Evolutionary conservation across 2,888 invertebrate species (phyloP).

Genomic region (Diarsia dahlii): DNA sequence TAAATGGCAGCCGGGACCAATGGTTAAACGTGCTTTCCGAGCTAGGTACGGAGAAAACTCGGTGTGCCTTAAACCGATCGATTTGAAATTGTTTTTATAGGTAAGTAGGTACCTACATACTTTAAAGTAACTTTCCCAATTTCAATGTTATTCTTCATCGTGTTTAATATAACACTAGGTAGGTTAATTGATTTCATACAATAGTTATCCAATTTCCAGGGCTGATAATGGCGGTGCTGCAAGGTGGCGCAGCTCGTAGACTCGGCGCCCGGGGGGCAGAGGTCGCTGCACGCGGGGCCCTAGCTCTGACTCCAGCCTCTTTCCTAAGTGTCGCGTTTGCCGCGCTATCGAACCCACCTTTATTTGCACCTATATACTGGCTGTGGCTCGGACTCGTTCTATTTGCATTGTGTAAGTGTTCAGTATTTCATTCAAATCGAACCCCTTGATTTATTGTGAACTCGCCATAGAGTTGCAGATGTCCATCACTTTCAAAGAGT

Average conservation of each 20-base stretch:
- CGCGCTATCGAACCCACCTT: constrained; percentile 76
- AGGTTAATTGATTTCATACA: background rate
- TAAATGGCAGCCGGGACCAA: too few species aligned
- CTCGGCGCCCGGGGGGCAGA: constrained; percentile 93
- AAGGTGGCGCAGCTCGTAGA: constrained; percentile 96
- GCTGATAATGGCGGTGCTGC: constrained; percentile 96
- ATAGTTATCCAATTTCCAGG: constrained; percentile 73
- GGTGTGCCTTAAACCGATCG: too few species aligned
- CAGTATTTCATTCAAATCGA: background rate
- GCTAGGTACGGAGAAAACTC: too few species aligned
- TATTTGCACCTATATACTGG: constrained; percentile 85
- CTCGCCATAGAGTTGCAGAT: background rate
- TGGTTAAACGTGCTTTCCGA: too few species aligned
- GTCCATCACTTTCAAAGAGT: background rate
- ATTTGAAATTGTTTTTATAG: background rate
- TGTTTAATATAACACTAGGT: background rate
- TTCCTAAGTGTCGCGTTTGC: constrained; percentile 96
- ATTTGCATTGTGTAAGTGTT: constrained; percentile 96
- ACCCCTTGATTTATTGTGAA: background rate
- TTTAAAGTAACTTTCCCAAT: background rate
- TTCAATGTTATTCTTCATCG: background rate
- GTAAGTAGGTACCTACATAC: background rate
- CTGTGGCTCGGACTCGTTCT: constrained; percentile 96
- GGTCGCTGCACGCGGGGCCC: constrained; percentile 93
- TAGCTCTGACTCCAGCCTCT: constrained; percentile 96